phyloP scores from a whole-genome alignment of 1,140 invertebrate species.

The Liolophura sinensis region DNA sequence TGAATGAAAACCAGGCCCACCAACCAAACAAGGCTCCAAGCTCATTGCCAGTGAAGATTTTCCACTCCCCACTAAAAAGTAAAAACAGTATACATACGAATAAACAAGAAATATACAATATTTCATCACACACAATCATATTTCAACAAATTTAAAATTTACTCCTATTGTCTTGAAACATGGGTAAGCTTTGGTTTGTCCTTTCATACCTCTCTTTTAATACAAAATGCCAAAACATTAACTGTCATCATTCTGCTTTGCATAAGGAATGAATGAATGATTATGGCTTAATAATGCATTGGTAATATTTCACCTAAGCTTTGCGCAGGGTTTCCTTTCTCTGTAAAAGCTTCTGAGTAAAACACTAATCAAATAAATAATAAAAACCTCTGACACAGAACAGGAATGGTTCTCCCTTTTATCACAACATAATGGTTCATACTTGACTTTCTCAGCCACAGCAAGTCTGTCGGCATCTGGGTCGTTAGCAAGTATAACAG shows the following conservation, averaged over 20 bases:
- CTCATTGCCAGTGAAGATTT: constrained; percentile 95
- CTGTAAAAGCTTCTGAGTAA: not conserved
- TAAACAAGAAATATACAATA: constrained; percentile 5
- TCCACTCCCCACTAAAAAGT: constrained; percentile 74
- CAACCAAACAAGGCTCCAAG: constrained; percentile 92
- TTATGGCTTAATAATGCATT: no score
- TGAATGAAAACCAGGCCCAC: constrained; percentile 79
- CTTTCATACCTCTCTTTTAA: no score
- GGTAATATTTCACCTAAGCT: no score
- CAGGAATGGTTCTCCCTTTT: constrained; percentile 56
- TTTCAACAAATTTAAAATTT: no score
- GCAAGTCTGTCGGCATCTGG: constrained; percentile 97
- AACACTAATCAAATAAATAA: no score
- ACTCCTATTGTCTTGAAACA: no score
- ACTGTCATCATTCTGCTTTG: no score
- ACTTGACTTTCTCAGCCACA: constrained; percentile 72
- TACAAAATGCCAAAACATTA: no score
- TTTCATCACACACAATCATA: not conserved
- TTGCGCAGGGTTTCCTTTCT: not conserved
- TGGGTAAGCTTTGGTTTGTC: no score
- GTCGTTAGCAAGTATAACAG: constrained; percentile 94
- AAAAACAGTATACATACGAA: constrained; percentile 14
- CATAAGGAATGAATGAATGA: no score
- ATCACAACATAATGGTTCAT: constrained; percentile 52
- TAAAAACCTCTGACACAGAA: constrained; percentile 5